Evolutionary conservation across 2,797 vertebrate species (phyloP).

Genomic region (Sphenopsis melanotis): DNA sequence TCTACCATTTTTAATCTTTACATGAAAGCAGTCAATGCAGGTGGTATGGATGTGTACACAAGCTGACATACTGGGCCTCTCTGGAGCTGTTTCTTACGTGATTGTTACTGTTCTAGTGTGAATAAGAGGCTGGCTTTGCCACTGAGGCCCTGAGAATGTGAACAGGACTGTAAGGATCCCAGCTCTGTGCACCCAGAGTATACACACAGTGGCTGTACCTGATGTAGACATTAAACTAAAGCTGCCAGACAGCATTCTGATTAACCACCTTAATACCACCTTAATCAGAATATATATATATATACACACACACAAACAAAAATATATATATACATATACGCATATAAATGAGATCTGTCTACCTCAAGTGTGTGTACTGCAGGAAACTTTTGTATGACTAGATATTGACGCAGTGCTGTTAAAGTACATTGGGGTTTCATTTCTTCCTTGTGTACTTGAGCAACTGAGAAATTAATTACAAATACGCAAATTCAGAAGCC

Average conservation of each 20-base stretch:
- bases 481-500: constrained; percentile 7
- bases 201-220: background rate
- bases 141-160: background rate
- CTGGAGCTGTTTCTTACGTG: background rate
- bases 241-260: background rate
- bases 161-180: background rate
- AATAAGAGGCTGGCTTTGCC: background rate
- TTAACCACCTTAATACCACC: background rate
- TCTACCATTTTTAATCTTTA: background rate
- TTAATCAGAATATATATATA: background rate
- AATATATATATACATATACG: background rate
- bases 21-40: background rate
- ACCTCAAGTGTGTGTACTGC: constrained; percentile 69
- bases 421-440: background rate
- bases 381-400: constrained; percentile 11
- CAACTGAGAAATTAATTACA: constrained; percentile 3
- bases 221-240: background rate
- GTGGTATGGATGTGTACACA: background rate
- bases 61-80: background rate
- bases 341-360: constrained; percentile 59
- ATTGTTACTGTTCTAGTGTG: background rate
- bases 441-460: constrained; percentile 23
- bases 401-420: background rate
- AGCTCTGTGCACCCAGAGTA: background rate
- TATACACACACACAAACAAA: background rate